Base-by-base conservation (phyloP, 2,797 vertebrate species). In the Numenius phaeopus region DNA sequence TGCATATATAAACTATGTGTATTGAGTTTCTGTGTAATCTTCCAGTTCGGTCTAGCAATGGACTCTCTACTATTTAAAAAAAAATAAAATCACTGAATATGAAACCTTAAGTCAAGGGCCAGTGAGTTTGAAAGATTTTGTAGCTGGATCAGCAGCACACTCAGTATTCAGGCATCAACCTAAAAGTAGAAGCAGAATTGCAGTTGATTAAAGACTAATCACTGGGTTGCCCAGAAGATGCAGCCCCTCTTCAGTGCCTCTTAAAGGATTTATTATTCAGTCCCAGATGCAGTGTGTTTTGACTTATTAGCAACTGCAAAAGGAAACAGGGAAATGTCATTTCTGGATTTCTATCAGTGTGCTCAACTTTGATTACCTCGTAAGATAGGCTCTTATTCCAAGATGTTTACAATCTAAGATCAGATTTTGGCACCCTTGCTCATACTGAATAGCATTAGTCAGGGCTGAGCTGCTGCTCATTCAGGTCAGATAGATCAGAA, bases 401-500 rank as follows among this genome's bases (percentile, higher is more conserved):
- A 88, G 61, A 62, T 0, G 0, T 85, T 95, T 94, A 72, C 54
- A 88, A 47, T 66, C 76, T 89, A 78, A 86, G 62, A 83, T 93
- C 58, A 91, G 87, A 86, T 88, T 96, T 96, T 92, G 95, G 59
- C 91, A 83, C 49, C 32, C 72, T 94, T 96, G 58, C 72, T 90
- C 49, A 22, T 77, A n/a, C 55, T 90, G 81, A 96, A 89, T 82
- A 93, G 86, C 58, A 86, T 94, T 96, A 97, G 70, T 87, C 77
- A 86, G 50, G 94, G 72, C 55, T 96, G 81, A 96, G 50, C 77
- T 94, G 72, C 89, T 96, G 94, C 85, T 96, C 80, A 69, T 78
- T 96, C 69, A 88, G 92, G 94, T 91, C 91, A 94, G 79, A 93
- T 71, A 75, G 95, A 91, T 88, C 78, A 88, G 81, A 88, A 94